Base-by-base conservation (phyloP, 1,140 invertebrate genomes). In the Heliconius himera region DNA sequence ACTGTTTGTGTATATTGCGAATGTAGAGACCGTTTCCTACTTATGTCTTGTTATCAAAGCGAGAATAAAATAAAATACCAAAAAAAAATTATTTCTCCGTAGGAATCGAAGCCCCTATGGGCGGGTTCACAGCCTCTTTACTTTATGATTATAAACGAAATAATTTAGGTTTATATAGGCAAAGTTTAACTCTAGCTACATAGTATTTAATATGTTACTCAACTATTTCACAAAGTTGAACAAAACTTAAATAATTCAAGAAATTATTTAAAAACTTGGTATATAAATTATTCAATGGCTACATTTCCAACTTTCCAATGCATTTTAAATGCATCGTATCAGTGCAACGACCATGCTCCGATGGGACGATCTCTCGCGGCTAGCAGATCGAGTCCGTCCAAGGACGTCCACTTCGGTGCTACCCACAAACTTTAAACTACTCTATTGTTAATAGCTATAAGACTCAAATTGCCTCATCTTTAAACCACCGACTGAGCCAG, bases 301-400 rank as follows among this genome's bases (percentile, higher is more conserved):
- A 90, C 84, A 85, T 88, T 94, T 91, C 88, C 91, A 87, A 93
- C 91, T 94, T 94, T 94, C 93, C 88, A 94, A 93, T 93, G 91
- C 88, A 91, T 93, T 94, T 93, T 88, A 89, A 91, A 91, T 87
- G 90, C 89, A 89, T 89, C 87, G 87, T 87, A 87, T 89, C 89
- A 91, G 93, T 94, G 93, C 93, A 94, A 93, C 93, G 92, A 93
- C 93, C 92, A 93, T 85, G 85, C 87, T 84, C 85, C 88, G 88
- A 88, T 91, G 92, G 89, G 89, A 90, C 91, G 90, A 90, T 92
- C 90, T 92, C 92, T 93, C 93, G 90, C 84, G 86, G 83, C 90
- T 92, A 93, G 93, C 93, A 93, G 93, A 93, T 94, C 93, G 92
- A 90, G 93, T 94, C 93, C 92, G 89, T 91, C 89, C 93, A 94